Evolutionary conservation across 2,113 vertebrate species (phyloP).

Genomic region (Carollia perspicillata): DNA sequence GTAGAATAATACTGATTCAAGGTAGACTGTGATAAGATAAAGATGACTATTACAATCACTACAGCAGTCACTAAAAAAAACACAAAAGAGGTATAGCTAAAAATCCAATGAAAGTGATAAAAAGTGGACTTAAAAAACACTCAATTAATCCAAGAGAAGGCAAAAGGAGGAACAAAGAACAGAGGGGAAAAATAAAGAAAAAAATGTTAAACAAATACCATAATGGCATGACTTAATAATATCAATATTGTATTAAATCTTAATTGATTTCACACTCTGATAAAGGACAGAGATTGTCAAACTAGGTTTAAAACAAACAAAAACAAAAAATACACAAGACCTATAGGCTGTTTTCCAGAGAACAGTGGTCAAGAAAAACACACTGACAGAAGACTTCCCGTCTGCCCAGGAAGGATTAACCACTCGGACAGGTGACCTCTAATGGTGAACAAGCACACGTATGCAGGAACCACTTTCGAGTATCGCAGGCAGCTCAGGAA

Average conservation of each 20-base stretch:
- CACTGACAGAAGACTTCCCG: neutral
- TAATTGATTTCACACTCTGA: neutral
- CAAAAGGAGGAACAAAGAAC: neutral
- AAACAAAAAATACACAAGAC: neutral
- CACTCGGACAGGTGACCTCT: neutral
- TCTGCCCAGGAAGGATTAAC: neutral
- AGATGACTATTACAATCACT: constrained; percentile 62
- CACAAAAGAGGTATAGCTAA: constrained; percentile 58
- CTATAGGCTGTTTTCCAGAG: neutral
- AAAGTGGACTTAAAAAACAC: constrained; percentile 47
- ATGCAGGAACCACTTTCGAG: neutral
- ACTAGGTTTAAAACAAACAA: neutral
- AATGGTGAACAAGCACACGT: neutral
- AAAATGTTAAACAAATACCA: neutral
- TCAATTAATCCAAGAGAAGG: constrained; percentile 33
- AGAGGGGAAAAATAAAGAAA: constrained; percentile 5
- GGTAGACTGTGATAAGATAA: constrained; percentile 58
- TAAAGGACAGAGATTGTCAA: neutral
- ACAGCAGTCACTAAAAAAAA: constrained; percentile 61
- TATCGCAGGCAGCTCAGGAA: neutral
- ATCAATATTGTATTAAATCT: neutral
- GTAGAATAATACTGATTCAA: constrained; percentile 55
- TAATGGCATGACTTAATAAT: neutral
- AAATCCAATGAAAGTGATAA: constrained; percentile 50
- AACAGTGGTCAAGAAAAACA: neutral